Evolutionary conservation across 2,797 vertebrate genomes (phyloP).

Genomic region (Falco berigora): DNA sequence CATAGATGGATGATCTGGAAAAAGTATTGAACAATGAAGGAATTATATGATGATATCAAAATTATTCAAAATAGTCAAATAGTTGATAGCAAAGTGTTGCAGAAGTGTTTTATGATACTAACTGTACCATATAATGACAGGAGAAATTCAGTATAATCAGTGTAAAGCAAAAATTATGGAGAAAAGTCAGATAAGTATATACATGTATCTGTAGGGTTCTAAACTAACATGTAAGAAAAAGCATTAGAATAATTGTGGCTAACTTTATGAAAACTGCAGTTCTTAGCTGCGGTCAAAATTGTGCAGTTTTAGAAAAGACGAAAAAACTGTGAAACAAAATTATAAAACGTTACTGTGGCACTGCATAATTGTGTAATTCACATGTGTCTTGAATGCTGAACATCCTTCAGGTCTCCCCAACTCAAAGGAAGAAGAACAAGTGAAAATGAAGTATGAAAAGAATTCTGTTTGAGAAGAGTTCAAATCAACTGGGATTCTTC

Average conservation of each 20-base stretch:
- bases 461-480: background rate
- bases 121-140: background rate
- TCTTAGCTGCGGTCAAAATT: background rate
- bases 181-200: background rate
- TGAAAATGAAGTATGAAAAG: background rate
- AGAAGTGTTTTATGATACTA: background rate
- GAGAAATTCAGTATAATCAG: background rate
- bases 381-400: background rate
- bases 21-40: background rate
- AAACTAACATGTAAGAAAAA: background rate
- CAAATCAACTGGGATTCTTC: background rate
- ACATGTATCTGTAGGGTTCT: background rate
- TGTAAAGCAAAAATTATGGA: background rate
- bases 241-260: background rate
- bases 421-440: background rate
- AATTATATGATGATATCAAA: background rate
- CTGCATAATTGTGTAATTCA: background rate
- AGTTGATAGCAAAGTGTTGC: background rate
- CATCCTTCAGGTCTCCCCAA: background rate
- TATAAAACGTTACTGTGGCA: background rate
- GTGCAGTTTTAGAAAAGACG: background rate
- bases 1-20: background rate
- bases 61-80: background rate
- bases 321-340: background rate
- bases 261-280: background rate